Percentiles rank a stretch among this genome's conserved stretches.
These are phyloP conservation scores for Scyliorhinus canicula DNA, from an alignment of 2,797 vertebrate species.

Conservation along the genomic window DNA sequence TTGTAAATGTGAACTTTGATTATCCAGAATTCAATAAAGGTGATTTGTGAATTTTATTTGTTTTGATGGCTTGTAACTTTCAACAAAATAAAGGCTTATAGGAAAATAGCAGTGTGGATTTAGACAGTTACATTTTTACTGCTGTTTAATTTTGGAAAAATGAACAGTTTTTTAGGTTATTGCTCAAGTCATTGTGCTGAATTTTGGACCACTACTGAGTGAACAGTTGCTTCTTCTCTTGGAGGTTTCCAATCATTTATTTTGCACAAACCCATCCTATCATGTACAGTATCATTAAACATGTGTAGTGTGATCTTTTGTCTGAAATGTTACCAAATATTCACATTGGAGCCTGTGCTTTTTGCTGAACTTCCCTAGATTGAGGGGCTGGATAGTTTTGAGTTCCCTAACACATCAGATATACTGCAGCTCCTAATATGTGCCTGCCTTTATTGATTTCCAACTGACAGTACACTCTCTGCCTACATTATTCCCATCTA, in stretches of 20 bases:
- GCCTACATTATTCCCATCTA: not conserved
- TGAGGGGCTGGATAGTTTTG: not conserved
- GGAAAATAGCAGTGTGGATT: not conserved
- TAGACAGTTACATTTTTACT: not conserved
- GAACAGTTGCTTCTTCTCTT: no score
- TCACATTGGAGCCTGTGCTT: not conserved
- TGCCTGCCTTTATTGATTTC: not conserved
- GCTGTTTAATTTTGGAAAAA: not conserved
- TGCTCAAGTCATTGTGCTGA: not conserved
- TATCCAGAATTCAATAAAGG: conserved; percentile 30
- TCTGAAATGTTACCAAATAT: not conserved
- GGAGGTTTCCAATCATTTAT: not conserved
- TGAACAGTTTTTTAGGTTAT: not conserved
- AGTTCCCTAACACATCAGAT: not conserved
- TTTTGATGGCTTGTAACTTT: not conserved
- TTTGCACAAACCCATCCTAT: not conserved
- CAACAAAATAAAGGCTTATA: not conserved
- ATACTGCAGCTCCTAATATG: not conserved
- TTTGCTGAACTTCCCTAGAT: not conserved
- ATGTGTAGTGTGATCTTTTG: not conserved
- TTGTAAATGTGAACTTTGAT: not conserved
- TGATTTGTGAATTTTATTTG: not conserved
- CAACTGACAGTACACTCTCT: not conserved
- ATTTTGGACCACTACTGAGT: no score
- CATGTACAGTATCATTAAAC: not conserved